Evolutionary conservation across 2,113 vertebrate species (phyloP).

Genomic region (Quiscalus mexicanus): DNA sequence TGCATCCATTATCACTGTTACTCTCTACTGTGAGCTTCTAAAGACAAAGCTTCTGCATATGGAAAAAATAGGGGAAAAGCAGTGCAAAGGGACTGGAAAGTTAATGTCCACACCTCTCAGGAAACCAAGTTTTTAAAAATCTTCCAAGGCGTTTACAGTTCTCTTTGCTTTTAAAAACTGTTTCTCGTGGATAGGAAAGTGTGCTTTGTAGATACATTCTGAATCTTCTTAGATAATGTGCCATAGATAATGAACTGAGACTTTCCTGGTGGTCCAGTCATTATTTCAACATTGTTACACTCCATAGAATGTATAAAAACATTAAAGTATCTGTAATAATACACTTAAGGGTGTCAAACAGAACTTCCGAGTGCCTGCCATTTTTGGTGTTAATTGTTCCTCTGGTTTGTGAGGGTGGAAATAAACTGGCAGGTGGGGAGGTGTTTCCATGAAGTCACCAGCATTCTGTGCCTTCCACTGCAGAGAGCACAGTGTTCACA

Average conservation of each 20-base stretch:
- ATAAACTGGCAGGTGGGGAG: neutral
- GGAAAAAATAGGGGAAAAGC: neutral
- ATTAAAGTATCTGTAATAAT: neutral
- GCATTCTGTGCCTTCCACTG: neutral
- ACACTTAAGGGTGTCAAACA: neutral
- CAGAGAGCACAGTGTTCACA: rapidly evolving
- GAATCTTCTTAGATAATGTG: neutral
- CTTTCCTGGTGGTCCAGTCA: neutral
- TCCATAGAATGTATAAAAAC: neutral
- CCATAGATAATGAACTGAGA: neutral
- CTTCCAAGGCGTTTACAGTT: neutral
- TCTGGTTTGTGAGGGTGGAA: neutral
- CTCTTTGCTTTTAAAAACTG: neutral
- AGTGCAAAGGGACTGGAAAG: neutral
- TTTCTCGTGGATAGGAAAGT: neutral
- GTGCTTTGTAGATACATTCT: rapidly evolving
- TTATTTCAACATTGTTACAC: neutral
- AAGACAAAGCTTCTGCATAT: neutral
- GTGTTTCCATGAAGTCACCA: neutral
- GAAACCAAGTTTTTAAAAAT: neutral
- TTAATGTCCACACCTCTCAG: neutral
- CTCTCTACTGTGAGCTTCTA: rapidly evolving
- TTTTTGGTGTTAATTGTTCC: neutral
- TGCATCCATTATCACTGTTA: neutral
- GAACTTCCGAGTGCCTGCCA: neutral